Percentiles rank a stretch among this genome's conserved stretches.
Evolutionary conservation across 2,888 invertebrate species (phyloP).

Genomic region (Pasiphila rectangulata): DNA sequence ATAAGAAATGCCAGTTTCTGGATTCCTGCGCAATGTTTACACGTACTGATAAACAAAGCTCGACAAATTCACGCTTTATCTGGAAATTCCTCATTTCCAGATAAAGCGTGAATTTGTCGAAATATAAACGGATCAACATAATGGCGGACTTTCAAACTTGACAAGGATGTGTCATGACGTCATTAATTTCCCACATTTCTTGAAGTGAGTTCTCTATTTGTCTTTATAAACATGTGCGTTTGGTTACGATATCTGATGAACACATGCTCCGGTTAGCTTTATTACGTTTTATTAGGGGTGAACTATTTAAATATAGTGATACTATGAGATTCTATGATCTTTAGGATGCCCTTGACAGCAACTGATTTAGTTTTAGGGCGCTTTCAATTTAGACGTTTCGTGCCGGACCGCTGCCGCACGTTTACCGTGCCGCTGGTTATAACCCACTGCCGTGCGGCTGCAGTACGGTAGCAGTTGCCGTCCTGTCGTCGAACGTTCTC

Average conservation of each 20-base stretch:
- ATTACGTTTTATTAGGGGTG: conserved; percentile 26
- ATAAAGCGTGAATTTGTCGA: no score
- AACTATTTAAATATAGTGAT: conserved; percentile 19
- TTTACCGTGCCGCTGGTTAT: conserved; percentile 3
- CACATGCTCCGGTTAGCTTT: conserved; percentile 20
- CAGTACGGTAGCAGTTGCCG: conserved; percentile 18
- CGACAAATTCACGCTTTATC: conserved; percentile 13
- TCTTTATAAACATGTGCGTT: conserved; percentile 29
- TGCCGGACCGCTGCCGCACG: not conserved
- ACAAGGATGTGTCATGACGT: conserved; percentile 31
- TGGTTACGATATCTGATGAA: conserved; percentile 32
- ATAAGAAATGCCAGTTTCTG: conserved; percentile 13
- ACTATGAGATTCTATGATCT: conserved; percentile 5
- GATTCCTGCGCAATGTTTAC: conserved; percentile 11
- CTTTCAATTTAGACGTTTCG: no score
- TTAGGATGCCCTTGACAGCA: no score
- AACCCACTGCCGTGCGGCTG: conserved; percentile 7
- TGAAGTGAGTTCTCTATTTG: conserved; percentile 27
- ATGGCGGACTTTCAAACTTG: conserved; percentile 7
- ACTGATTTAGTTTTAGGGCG: no score
- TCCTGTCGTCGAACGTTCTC: conserved; percentile 15
- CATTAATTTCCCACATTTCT: conserved; percentile 34
- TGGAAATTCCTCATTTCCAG: conserved; percentile 2
- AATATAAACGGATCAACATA: conserved; percentile 8
- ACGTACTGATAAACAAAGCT: conserved; percentile 7